A percentile compares a stretch with the other conserved stretches of the same genome.
Conservation (phyloP, 2,888 invertebrate genomes). For the Cantharis lateralis region DNA sequence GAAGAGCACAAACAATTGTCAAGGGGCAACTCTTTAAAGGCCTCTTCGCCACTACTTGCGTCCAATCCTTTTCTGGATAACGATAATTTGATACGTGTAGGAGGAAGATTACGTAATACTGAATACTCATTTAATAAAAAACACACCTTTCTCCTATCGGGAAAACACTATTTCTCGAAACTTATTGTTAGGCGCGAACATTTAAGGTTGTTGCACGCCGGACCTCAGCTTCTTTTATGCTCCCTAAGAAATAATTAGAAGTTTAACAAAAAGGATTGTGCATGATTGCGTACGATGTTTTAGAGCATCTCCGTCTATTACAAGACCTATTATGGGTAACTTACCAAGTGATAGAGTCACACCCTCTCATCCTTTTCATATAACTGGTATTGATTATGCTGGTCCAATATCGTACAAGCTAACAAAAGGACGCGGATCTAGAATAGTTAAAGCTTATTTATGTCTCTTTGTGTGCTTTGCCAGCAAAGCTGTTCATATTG, state of each 20-base stretch:
- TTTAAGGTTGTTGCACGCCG: constrained; percentile 11
- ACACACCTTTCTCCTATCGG: constrained; percentile 20
- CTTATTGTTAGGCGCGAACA: constrained; percentile 16
- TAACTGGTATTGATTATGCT: too few species aligned
- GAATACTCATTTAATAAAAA: constrained; percentile 12
- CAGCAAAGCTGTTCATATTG: background rate
- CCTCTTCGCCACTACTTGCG: background rate
- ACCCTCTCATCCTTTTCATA: too few species aligned
- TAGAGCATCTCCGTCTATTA: constrained; percentile 13
- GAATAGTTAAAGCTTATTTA: constrained; percentile 9
- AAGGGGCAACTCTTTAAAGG: background rate
- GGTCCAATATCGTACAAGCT: too few species aligned
- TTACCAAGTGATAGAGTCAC: background rate
- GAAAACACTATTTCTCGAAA: constrained; percentile 8
- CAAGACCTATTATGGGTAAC: background rate
- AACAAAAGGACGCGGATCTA: background rate
- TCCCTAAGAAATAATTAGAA: constrained; percentile 5
- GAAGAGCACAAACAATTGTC: background rate
- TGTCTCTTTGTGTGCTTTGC: background rate
- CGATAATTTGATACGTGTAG: constrained; percentile 14
- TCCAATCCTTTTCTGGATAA: constrained; percentile 33
- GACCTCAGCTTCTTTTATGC: constrained; percentile 12
- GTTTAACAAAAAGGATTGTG: background rate
- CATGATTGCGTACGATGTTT: constrained; percentile 26
- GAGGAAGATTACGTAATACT: constrained; percentile 10